Evolutionary conservation across 2,888 invertebrate genomes (phyloP).

Genomic region (Zaprionus bogoriensis): DNA sequence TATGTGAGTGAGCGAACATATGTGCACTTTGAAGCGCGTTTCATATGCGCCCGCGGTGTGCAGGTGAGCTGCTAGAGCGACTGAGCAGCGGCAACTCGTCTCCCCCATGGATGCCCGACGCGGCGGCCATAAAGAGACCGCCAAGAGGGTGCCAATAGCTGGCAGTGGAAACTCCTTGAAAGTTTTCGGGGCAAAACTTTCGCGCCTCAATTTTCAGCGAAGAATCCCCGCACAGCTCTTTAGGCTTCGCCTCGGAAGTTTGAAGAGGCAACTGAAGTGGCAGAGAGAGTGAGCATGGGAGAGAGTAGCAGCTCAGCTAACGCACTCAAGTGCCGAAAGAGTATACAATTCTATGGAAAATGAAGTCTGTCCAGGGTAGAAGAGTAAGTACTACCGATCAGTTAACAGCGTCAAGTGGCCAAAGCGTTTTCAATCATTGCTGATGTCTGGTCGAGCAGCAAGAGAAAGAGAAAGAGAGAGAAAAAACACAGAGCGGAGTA

Average conservation of each 20-base stretch:
- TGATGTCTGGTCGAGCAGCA: too few relatives aligned
- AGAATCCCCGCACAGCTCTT: constrained; percentile 29
- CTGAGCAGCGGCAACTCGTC: background rate
- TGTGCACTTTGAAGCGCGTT: constrained; percentile 19
- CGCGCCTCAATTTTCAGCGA: constrained; percentile 41
- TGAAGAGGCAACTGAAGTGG: constrained; percentile 13
- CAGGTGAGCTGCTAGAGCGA: background rate
- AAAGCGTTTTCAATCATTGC: too few relatives aligned
- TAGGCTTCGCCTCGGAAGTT: constrained; percentile 39
- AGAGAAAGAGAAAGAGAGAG: too few relatives aligned
- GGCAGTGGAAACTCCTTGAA: constrained; percentile 10
- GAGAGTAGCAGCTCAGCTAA: background rate
- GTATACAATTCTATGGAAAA: too few relatives aligned
- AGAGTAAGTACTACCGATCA: too few relatives aligned
- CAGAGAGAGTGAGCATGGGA: background rate
- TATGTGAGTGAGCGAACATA: constrained; percentile 15
- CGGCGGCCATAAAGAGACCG: background rate
- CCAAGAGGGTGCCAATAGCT: constrained; percentile 1
- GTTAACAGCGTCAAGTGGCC: too few relatives aligned
- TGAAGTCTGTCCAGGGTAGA: too few relatives aligned
- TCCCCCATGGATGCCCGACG: too few relatives aligned
- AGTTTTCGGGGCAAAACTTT: constrained; percentile 40
- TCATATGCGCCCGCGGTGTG: constrained; percentile 2
- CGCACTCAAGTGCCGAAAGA: too few relatives aligned
- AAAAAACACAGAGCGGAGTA: too few relatives aligned